These are phyloP conservation scores for Clanis bilineata DNA, from an alignment of 2,888 invertebrate genomes.

Conservation along the genomic window DNA sequence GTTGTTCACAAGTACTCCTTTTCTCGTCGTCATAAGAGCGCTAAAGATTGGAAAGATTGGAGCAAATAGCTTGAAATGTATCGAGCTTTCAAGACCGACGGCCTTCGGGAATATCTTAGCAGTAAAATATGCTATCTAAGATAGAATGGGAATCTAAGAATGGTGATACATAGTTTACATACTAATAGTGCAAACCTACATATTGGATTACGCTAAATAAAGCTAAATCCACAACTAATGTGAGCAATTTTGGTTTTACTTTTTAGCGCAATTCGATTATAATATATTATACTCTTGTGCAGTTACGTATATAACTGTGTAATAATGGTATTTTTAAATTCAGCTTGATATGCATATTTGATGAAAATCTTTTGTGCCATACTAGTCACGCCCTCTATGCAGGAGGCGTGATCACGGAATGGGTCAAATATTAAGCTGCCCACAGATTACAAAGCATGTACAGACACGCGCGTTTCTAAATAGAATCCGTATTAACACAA, in stretches of 20 bases:
- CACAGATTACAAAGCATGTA: neutral
- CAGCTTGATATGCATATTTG: no score
- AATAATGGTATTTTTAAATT: no score
- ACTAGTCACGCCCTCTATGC: neutral
- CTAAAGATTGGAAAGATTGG: neutral
- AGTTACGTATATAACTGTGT: no score
- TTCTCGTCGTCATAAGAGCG: neutral
- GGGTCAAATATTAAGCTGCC: neutral
- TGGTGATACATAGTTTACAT: no score
- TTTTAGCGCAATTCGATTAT: no score
- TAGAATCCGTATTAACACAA: neutral
- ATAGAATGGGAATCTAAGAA: neutral
- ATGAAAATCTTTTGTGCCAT: neutral
- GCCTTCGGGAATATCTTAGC: neutral
- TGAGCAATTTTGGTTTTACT: no score
- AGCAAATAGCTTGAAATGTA: slow-evolving; percentile 3
- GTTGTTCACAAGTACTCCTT: neutral
- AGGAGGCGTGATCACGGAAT: neutral
- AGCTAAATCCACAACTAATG: no score
- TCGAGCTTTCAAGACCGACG: neutral
- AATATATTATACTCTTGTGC: no score
- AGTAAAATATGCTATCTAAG: no score
- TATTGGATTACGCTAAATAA: no score
- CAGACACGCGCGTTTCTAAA: neutral
- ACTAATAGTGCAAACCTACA: no score